A percentile compares a stretch with the other conserved stretches of the same genome.
Evolutionary conservation across 2,113 vertebrate species (phyloP).

Genomic region (Dermatemys mawii): DNA sequence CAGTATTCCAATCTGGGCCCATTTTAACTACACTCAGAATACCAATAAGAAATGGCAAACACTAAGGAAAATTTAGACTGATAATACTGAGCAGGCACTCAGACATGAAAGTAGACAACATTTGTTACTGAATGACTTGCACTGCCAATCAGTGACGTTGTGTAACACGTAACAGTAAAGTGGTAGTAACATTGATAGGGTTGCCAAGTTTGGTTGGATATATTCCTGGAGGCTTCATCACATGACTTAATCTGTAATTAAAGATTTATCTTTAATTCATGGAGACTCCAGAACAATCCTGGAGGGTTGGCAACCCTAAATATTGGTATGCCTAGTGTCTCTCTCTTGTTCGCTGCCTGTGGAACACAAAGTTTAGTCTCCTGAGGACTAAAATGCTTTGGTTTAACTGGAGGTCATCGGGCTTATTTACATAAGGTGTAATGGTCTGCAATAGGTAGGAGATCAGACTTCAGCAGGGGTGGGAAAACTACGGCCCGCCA

Average conservation of each 20-base stretch:
- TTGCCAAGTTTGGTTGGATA: no score
- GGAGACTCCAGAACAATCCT: no score
- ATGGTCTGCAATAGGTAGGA: background rate
- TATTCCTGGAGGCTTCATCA: no score
- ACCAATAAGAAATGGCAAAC: background rate
- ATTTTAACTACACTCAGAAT: background rate
- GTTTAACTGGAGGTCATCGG: background rate
- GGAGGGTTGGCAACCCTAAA: no score
- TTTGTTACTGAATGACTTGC: background rate
- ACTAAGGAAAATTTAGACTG: background rate
- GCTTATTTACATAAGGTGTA: background rate
- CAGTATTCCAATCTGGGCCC: background rate
- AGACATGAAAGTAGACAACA: background rate
- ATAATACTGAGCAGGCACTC: background rate
- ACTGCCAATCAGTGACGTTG: background rate
- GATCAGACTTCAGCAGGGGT: background rate
- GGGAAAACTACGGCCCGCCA: no score
- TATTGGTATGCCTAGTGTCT: background rate
- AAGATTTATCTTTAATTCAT: no score
- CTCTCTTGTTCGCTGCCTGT: background rate
- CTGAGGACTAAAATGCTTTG: background rate
- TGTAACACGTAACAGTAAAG: background rate
- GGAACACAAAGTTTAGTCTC: background rate
- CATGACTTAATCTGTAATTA: no score
- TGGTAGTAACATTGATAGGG: background rate